These are phyloP conservation scores for Ips typographus DNA, from an alignment of 1,140 invertebrate species.

Conservation along the genomic window DNA sequence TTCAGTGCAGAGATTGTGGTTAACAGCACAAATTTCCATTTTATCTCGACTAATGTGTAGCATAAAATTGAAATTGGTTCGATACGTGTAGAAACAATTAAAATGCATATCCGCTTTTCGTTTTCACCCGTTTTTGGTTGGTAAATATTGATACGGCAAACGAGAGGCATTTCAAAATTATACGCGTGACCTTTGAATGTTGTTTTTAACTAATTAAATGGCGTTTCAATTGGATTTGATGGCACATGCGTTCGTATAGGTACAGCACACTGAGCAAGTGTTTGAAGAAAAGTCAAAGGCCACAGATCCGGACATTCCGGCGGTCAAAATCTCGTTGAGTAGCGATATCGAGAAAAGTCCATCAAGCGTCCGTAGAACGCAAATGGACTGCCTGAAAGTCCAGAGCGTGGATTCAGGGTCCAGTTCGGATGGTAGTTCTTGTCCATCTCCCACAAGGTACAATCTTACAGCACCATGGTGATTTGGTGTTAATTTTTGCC, in stretches of 20 bases:
- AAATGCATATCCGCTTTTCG: no score
- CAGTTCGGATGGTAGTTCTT: slow-evolving; percentile 59
- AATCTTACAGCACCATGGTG: slow-evolving; percentile 37
- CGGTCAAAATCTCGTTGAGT: slow-evolving; percentile 46
- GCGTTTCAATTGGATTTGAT: no score
- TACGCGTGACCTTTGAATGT: no score
- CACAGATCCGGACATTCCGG: slow-evolving; percentile 43
- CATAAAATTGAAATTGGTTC: no score
- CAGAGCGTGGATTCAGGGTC: slow-evolving; percentile 52
- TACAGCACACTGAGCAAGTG: slow-evolving; percentile 73
- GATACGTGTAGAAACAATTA: no score
- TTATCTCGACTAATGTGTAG: no score
- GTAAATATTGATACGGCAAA: no score
- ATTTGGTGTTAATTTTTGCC: neutral
- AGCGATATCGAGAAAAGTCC: slow-evolving; percentile 41
- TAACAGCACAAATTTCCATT: neutral
- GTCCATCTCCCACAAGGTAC: slow-evolving; percentile 60
- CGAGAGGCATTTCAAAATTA: no score
- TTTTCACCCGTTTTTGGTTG: no score
- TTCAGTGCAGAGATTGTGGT: neutral
- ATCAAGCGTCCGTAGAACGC: neutral
- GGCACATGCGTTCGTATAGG: neutral
- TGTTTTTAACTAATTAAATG: no score
- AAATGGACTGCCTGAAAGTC: slow-evolving; percentile 46
- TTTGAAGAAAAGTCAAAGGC: slow-evolving; percentile 59